phyloP scores from a whole-genome alignment of 1,140 invertebrate species.

The Pollicipes pollicipes region DNA sequence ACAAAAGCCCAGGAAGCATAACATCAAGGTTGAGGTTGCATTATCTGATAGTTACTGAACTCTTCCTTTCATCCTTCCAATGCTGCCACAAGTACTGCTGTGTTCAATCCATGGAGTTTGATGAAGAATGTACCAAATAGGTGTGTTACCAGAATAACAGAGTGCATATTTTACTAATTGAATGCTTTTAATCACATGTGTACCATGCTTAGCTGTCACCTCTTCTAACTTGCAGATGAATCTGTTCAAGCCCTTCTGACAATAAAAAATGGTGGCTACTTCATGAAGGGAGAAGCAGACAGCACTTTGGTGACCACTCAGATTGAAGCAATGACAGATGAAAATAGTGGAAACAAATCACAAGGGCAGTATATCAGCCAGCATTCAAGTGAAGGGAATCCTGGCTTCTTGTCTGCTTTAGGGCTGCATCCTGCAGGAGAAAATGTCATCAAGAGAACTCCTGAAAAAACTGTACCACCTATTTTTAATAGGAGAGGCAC shows the following conservation, averaged over 20 bases:
- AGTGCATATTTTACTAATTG: not conserved
- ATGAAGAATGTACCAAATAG: too few relatives aligned
- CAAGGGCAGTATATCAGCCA: not conserved
- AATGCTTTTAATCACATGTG: too few relatives aligned
- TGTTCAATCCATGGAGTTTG: too few relatives aligned
- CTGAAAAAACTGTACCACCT: not conserved
- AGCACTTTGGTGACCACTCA: not conserved
- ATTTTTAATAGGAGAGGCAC: not conserved
- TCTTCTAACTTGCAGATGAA: not conserved
- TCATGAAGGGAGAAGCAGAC: not conserved
- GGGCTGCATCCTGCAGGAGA: not conserved
- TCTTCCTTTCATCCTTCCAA: too few relatives aligned
- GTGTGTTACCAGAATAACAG: too few relatives aligned
- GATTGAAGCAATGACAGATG: not conserved
- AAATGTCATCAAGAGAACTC: not conserved
- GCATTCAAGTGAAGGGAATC: not conserved
- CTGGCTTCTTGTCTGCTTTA: not conserved
- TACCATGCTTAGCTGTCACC: too few relatives aligned
- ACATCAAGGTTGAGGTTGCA: too few relatives aligned
- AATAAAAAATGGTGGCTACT: not conserved
- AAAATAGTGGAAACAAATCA: not conserved
- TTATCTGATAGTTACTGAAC: too few relatives aligned
- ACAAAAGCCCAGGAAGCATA: too few relatives aligned
- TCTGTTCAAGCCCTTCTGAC: not conserved
- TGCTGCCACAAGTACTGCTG: too few relatives aligned